Evolutionary conservation across 2,113 vertebrate species (phyloP).

Genomic region (Crotalus tigris): DNA sequence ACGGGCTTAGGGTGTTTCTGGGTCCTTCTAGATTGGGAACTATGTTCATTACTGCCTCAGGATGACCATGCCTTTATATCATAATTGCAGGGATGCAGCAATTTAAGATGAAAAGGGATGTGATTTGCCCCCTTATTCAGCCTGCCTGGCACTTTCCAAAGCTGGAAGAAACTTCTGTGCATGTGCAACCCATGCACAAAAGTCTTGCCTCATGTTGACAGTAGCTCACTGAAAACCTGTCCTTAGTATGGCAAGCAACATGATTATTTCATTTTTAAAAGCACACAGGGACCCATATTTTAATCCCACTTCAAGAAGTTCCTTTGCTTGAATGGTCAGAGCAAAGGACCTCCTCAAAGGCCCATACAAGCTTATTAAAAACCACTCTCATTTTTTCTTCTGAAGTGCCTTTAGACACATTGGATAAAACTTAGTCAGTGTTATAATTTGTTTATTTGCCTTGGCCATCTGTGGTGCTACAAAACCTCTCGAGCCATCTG

Average conservation of each 20-base stretch:
- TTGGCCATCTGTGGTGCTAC: neutral
- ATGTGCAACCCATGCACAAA: neutral
- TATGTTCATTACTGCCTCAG: neutral
- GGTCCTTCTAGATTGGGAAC: neutral
- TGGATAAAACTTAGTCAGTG: neutral
- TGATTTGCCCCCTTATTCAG: neutral
- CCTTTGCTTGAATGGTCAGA: neutral
- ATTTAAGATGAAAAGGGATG: neutral
- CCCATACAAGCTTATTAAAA: neutral
- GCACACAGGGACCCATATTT: neutral
- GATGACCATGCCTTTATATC: neutral
- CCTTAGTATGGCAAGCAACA: neutral
- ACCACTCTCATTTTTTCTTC: neutral
- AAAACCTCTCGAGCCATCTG: neutral
- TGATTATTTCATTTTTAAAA: neutral
- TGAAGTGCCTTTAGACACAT: neutral
- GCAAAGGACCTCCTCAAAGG: neutral
- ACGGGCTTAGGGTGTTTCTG: neutral
- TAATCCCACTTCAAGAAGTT: neutral
- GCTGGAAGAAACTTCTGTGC: neutral
- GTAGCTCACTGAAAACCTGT: neutral
- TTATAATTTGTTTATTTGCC: neutral
- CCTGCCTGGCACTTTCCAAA: neutral
- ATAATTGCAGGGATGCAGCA: neutral
- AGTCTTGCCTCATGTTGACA: neutral